Base-by-base conservation (phyloP, 37 sponge, comb jelly and placozoan species). In the Hexactinellida sp. region DNA sequence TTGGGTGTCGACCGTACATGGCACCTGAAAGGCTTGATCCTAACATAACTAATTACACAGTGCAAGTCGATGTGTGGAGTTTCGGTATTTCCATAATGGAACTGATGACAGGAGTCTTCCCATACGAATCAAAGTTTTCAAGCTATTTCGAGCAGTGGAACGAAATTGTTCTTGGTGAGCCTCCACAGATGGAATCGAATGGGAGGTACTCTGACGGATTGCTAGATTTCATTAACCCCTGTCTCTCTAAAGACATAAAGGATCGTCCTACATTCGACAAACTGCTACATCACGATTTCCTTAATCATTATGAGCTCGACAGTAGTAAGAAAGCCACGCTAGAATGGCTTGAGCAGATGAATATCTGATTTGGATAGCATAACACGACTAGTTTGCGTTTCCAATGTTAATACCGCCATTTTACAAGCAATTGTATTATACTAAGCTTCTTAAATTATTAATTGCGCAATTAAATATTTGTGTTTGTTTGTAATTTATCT, bases 101-200 rank as follows among this genome's bases (percentile, higher is more conserved):
- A 63, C 76, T 63, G 3, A 63, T 63, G 76, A 63, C 76, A 32
- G 76, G 76, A 3, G 76, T 63, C 1, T 63, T 63, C 13, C 76
- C 76, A 63, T 63, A 25, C 76, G 52, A 47, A 47, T 10, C 76
- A 63, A 63, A 23, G 32, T 63, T 63, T 63, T 63, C 76, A 32
- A 63, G 76, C 76, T 63, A 63, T 28, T 63, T 63, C 76, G 76
- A 63, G 13, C 76, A 63, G 76, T 63, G 34, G 25, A 63, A 63
- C 13, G 76, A 63, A 63, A 63, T 63, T 7, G 76, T 63, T 7
- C 76, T 10, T 5, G 76, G 76, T 21, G 76, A 10, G 3, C 76
- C 76, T 7, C 76, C 76, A 25, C 76, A 63, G 13, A 25, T 63
- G 30, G 32, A 63, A 25, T 28, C 76, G 3, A 63, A n/a, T 23